Evolutionary conservation across 2,888 invertebrate species (phyloP), one percentile per base, ranked within the genome.

Genomic region (Pherbina coryleti): DNA sequence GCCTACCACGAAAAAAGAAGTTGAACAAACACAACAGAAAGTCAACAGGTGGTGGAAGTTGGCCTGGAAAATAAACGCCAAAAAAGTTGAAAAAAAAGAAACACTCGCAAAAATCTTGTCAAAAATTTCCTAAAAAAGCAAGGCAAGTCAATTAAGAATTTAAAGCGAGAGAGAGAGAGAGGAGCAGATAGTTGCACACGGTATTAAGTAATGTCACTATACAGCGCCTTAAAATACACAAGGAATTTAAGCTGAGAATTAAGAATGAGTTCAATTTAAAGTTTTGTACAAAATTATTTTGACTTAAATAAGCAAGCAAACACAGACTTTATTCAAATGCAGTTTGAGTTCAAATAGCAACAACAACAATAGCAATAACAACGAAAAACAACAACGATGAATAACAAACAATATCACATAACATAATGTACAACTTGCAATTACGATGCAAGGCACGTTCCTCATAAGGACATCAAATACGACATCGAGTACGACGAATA

Each of bases 361-460:
- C 22, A 37, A 5, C 57, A 57, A n/a, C 14, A n/a, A 22, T 60
- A 44, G 0, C 57, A 72, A 17, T 49, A 72, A 34, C 72, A 60
- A 72, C 72, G 14, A 44, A n/a, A 8, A 31, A 71, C 34, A 17
- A 57, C 44, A 25, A 34, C 25, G 11, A 2, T 19, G 0, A 5
- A 5, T 2, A n/a, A 9, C 19, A 55, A 22, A 55, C 55, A 55
- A 55, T 55, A 55, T 55, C 19, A 14, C 60, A 7, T 60, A n/a
- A n/a, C n/a, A 60, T 60, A 25, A 67, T n/a, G 17, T 17, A 28
- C 57, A 19, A 14, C 31, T 31, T 55, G 60, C 57, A 60, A 73
- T 77, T 77, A 57, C 37, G 53, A 78, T 74, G 69, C 78, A 60
- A 25, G 25, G 64, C 78, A 78, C 78, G 75, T 78, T 57, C 57